These are phyloP conservation scores for Gallinago paraguaiae DNA, from an alignment of 2,113 vertebrate genomes.

Conservation along the genomic window DNA sequence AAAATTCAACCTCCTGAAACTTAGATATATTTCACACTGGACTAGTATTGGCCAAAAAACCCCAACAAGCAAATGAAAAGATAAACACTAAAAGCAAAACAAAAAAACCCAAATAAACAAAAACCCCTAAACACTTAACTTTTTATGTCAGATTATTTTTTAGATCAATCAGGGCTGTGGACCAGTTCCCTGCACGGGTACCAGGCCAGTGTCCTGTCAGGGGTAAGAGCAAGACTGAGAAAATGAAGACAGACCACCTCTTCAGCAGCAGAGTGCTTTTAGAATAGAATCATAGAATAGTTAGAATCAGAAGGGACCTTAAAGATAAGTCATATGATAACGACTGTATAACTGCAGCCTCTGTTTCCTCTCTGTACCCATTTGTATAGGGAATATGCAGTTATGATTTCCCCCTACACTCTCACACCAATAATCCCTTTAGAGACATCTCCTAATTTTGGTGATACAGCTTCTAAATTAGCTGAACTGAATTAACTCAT, in stretches of 20 bases:
- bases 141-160: background rate
- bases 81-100: background rate
- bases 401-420: background rate
- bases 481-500: background rate
- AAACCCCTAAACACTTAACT: background rate
- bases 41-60: background rate
- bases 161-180: background rate
- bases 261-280: background rate
- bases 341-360: background rate
- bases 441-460: background rate
- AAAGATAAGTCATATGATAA: background rate
- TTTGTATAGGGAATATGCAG: background rate
- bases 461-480: background rate
- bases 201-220: too few relatives aligned
- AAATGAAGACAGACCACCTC: background rate
- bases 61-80: background rate
- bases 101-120: background rate
- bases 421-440: background rate
- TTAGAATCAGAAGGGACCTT: too few relatives aligned
- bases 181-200: background rate
- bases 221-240: background rate
- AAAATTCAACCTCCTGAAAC: background rate
- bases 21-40: background rate
- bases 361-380: background rate
- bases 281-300: background rate